Evolutionary conservation across 2,888 invertebrate genomes (phyloP).

Genomic region (Scaeva pyrastri): DNA sequence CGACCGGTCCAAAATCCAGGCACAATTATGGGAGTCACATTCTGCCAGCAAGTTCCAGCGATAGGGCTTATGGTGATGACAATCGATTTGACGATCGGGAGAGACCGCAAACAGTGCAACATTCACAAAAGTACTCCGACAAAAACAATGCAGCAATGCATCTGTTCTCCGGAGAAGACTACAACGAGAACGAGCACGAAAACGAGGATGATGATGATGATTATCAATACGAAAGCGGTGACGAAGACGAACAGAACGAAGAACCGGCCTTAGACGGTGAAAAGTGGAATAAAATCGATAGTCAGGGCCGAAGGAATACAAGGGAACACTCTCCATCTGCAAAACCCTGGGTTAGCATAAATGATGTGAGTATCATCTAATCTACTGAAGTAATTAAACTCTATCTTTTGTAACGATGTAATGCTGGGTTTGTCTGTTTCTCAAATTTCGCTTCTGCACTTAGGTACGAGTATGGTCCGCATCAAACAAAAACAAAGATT

Average conservation of each 20-base stretch:
- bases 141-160: conserved; percentile 66
- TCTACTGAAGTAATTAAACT: conserved; percentile 38
- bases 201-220: conserved; percentile 62
- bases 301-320: conserved; percentile 80
- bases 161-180: conserved; percentile 58
- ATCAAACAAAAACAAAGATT: background rate
- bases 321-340: conserved; percentile 79
- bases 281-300: conserved; percentile 83
- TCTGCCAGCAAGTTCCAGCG: conserved; percentile 41
- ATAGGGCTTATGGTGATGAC: conserved; percentile 64
- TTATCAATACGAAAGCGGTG: conserved; percentile 77
- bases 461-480: background rate
- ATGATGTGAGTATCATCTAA: conserved; percentile 58
- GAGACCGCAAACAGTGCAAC: conserved; percentile 50
- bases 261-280: conserved; percentile 81
- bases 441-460: background rate
- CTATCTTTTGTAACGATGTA: conserved; percentile 11
- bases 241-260: conserved; percentile 80
- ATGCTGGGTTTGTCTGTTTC: background rate
- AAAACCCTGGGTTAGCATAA: conserved; percentile 60
- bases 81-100: conserved; percentile 62
- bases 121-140: conserved; percentile 55
- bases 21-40: conserved; percentile 73
- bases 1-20: conserved; percentile 77
- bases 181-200: conserved; percentile 49